Base-by-base conservation (phyloP, 2,888 invertebrate species). In the Lasioglossum figueresi region DNA sequence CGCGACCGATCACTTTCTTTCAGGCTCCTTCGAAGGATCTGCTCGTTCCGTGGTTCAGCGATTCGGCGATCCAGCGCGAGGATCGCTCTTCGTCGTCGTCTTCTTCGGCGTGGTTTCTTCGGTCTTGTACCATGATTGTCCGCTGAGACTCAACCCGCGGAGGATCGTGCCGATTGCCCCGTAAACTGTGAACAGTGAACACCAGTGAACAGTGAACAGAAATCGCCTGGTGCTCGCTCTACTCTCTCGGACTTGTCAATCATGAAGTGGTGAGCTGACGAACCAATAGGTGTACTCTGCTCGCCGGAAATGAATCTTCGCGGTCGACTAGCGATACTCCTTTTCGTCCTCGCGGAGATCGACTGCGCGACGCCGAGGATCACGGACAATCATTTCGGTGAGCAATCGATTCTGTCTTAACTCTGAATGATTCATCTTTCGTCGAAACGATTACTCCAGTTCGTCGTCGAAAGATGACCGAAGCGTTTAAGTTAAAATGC, bases 1-100 rank as follows among this genome's bases (percentile, higher is more conserved):
- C 84, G 83, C 77, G 78, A 81, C 86, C 91, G 89, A 91, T 91
- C 91, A 91, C 92, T 93, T 92, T 92, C 92, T 90, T 92, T 89
- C 87, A 88, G 85, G 83, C 89, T 80, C 83, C 83, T 79, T 76
- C 76, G 81, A 80, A 84, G 76, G 83, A 88, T 79, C 83, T 73
- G 75, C 75, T 77, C 79, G 83, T 27, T 76, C 80, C 76, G 76
- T 27, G 72, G 70, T n/a, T 70, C 40, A 12, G 40, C 70, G 68
- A 80, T 68, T 72, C 80, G 80, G 48, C 78, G 31, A 31, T 63
- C 63, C 31, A 63, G 19, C 31, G 63, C 84, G 84, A 88, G 85
- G 82, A 82, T 85, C 83, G 83, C 78, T 83, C 80, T 80, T 73
- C 70, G 66, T 59, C 78, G 37, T 56, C 56, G n/a, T 31, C 59